These are phyloP conservation scores for Hipparchia sbordonii DNA, from an alignment of 2,888 invertebrate species.

Conservation along the genomic window DNA sequence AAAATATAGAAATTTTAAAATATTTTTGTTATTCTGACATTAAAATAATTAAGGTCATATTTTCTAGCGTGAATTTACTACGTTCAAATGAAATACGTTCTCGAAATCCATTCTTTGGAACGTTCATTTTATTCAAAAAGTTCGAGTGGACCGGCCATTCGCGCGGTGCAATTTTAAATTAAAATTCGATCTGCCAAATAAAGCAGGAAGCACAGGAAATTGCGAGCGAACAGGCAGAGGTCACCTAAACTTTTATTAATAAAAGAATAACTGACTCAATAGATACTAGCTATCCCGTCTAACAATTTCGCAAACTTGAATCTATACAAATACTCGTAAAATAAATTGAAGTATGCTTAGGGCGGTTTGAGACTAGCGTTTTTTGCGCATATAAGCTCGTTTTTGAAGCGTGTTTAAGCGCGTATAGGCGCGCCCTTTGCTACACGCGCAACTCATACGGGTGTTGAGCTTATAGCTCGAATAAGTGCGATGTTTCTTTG, in stretches of 20 bases:
- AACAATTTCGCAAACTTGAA: slow-evolving; percentile 57
- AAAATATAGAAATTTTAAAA: too few species aligned
- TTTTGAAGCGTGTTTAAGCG: too few species aligned
- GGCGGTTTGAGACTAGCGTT: too few species aligned
- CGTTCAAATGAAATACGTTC: slow-evolving; percentile 37
- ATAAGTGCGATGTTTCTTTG: too few species aligned
- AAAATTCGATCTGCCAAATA: slow-evolving; percentile 48
- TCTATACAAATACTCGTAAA: too few species aligned
- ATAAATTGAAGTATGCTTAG: too few species aligned
- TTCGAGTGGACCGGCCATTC: slow-evolving; percentile 37
- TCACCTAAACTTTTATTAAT: slow-evolving; percentile 72
- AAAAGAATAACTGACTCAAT: slow-evolving; percentile 68
- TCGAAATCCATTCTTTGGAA: slow-evolving; percentile 37
- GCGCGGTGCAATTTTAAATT: slow-evolving; percentile 43
- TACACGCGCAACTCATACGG: too few species aligned
- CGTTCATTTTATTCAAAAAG: slow-evolving; percentile 41
- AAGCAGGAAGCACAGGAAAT: slow-evolving; percentile 52
- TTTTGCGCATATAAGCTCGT: too few species aligned
- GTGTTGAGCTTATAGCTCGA: too few species aligned
- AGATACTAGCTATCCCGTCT: slow-evolving; percentile 64
- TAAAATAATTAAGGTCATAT: neutral
- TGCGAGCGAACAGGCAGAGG: slow-evolving; percentile 49
- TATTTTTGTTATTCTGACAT: too few species aligned
- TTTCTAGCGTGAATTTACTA: neutral
- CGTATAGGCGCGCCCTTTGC: too few species aligned